A percentile compares a stretch with the other conserved stretches of the same genome.
These are phyloP conservation scores for Chrysocyon brachyurus DNA, from an alignment of 2,797 vertebrate genomes.

Conservation along the genomic window DNA sequence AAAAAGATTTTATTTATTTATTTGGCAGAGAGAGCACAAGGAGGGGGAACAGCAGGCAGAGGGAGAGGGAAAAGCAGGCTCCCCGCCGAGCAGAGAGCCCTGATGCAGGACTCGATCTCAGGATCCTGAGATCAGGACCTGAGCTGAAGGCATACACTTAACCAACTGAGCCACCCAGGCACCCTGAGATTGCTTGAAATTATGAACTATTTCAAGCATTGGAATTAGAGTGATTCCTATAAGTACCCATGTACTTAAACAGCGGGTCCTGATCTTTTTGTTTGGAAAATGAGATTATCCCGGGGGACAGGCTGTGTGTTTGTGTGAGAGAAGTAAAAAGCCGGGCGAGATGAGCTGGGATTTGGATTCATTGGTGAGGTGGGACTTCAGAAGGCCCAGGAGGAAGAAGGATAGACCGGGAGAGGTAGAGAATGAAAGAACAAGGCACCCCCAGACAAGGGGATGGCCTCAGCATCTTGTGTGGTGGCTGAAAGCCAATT, in stretches of 20 bases:
- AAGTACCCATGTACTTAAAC: not conserved
- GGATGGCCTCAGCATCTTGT: not conserved
- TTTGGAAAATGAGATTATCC: constrained; percentile 59
- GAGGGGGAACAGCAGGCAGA: no score
- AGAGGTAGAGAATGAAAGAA: not conserved
- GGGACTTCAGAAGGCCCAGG: not conserved
- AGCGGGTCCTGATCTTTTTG: constrained; percentile 11
- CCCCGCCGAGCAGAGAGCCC: no score
- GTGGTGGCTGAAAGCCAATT: not conserved
- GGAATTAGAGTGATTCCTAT: not conserved
- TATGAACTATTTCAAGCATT: not conserved
- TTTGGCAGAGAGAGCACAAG: no score
- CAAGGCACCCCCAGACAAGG: not conserved
- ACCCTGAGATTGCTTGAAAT: not conserved
- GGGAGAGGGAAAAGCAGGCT: no score
- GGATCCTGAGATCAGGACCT: no score
- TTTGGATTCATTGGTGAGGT: not conserved
- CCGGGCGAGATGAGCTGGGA: not conserved
- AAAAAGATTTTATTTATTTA: no score
- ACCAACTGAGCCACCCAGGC: no score
- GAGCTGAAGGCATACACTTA: no score
- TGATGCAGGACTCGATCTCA: no score
- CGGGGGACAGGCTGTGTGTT: not conserved
- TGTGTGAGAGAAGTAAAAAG: not conserved
- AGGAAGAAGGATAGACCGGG: not conserved